Conservation (phyloP, 2,113 vertebrate genomes). For the Pheucticus melanocephalus region DNA sequence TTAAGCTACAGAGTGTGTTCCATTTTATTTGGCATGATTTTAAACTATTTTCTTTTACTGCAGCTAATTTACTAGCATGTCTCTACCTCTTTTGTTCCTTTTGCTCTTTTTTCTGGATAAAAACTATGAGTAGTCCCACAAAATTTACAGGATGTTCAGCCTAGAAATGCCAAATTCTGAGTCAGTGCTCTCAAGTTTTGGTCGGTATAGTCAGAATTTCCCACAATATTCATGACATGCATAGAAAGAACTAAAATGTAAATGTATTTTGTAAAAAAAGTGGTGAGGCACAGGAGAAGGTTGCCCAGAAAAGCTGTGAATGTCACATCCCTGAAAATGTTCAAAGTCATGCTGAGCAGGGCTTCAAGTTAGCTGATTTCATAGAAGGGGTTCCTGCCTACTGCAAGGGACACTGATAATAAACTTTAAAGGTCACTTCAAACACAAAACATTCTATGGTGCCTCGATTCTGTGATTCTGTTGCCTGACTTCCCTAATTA, state of each 20-base stretch:
- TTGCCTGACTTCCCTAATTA: neutral
- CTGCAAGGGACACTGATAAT: neutral
- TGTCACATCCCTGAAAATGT: neutral
- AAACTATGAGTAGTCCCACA: neutral
- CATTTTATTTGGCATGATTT: neutral
- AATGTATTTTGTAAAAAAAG: neutral
- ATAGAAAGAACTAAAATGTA: neutral
- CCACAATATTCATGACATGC: neutral
- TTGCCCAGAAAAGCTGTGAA: neutral
- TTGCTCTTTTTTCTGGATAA: neutral
- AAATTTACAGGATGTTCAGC: neutral
- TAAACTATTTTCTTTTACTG: neutral
- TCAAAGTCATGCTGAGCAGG: neutral
- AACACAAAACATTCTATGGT: neutral
- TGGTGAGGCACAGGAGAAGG: neutral
- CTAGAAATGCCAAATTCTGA: neutral
- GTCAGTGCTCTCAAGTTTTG: neutral
- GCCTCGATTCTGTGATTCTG: neutral
- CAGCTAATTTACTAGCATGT: neutral
- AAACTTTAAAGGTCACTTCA: neutral
- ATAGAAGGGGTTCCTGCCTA: neutral
- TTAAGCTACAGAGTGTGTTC: neutral
- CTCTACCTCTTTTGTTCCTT: neutral
- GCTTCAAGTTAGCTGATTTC: neutral
- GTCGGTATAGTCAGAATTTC: neutral